These are phyloP conservation scores for Solenopsis invicta DNA, from an alignment of 1,140 invertebrate species.

Conservation along the genomic window DNA sequence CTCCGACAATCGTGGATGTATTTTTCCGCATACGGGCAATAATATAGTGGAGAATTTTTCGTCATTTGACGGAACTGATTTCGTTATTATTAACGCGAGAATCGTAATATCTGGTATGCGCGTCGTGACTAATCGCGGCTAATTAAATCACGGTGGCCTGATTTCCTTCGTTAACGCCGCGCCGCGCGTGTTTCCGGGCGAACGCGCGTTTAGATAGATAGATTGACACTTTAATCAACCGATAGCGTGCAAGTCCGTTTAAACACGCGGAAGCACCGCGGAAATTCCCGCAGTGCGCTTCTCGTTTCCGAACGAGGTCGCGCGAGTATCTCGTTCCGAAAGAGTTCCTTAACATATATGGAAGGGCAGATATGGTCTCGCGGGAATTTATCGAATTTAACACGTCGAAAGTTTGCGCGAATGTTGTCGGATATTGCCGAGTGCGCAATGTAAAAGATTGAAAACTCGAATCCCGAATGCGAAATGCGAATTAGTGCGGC, in stretches of 20 bases:
- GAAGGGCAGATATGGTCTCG: not conserved
- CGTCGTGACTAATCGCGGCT: constrained; percentile 69
- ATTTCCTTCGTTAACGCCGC: constrained; percentile 71
- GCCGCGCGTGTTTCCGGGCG: constrained; percentile 15
- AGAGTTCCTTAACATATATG: constrained; percentile 33
- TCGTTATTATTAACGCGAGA: constrained; percentile 67
- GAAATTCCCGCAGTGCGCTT: constrained; percentile 15
- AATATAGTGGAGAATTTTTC: constrained; percentile 50
- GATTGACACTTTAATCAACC: constrained; percentile 58
- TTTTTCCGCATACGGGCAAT: constrained; percentile 13
- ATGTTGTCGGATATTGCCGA: constrained; percentile 5
- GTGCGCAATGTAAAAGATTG: constrained; percentile 48
- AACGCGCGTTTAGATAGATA: constrained; percentile 53
- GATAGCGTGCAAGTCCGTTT: constrained; percentile 36
- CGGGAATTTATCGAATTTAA: constrained; percentile 39
- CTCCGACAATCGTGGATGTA: not conserved
- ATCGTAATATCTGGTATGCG: constrained; percentile 42
- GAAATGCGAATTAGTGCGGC: constrained; percentile 45
- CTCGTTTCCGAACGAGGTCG: constrained; percentile 2
- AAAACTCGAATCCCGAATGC: constrained; percentile 35
- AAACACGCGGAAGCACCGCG: constrained; percentile 16
- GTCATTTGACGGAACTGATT: constrained; percentile 51
- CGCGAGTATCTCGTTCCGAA: constrained; percentile 6
- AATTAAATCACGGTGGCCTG: constrained; percentile 69
- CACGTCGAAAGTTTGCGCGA: constrained; percentile 43